Evolutionary conservation across 2,888 invertebrate species (phyloP), one percentile per base, ranked within the genome.

Genomic region (Digitonthophagus gazella): DNA sequence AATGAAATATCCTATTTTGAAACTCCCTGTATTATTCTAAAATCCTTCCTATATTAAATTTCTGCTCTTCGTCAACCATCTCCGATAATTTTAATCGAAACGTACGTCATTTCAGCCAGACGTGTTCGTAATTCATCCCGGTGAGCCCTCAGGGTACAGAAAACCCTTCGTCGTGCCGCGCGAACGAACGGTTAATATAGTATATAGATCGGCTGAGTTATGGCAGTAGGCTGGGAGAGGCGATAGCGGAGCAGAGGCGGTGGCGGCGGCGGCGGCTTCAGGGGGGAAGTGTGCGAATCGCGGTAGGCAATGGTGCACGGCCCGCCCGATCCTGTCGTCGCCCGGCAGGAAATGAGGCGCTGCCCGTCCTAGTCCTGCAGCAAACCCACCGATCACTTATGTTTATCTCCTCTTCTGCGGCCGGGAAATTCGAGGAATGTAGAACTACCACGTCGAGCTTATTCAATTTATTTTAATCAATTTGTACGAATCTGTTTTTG

Each of bases 321-420:
- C 28, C 28, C 28, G 11, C 28, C 28, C 28, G 28, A 44, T 44
- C 28, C 28, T 68, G 69, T 64, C 66, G 68, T 64, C 70, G 11
- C 54, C 70, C 66, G 57, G 72, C 76, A 76, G 76, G 76, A 76
- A 76, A 76, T 76, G 76, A 76, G 75, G 75, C 74, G 75, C 75
- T 76, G 74, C 73, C 74, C 76, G 75, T 72, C 74, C 74, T 72
- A 72, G 68, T 44, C 28, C 28, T 44, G 3, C 28, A 44, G 28
- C 28, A 11, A 44, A 44, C 11, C 69, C 77, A 77, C 75, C 76
- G 76, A 79, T 78, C 78, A 78, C 79, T 79, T 79, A 78, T 76
- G 78, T 69, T 74, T 74, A 78, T 78, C 78, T 77, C n/a, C 74
- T 74, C 74, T 76, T 69, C 72, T 44, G 28, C 8, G 11, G 28